Percentiles rank a stretch among this genome's conserved stretches.
Conservation (phyloP, 2,797 vertebrate genomes). For the Pyrocephalus nanus region DNA sequence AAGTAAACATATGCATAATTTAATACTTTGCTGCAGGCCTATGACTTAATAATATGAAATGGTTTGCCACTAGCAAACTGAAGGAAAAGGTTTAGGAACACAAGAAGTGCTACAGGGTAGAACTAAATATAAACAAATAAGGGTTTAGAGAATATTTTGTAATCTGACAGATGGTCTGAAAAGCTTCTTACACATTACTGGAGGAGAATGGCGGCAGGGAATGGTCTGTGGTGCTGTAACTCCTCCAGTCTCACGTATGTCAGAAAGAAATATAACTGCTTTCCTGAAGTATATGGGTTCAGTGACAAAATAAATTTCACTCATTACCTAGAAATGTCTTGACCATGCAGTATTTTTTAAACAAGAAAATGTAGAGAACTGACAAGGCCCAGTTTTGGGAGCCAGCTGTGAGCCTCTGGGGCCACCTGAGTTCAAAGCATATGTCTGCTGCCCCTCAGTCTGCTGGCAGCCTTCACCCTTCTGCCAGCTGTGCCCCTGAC, state of each 20-base stretch:
- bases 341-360: background rate
- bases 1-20: conserved; percentile 18
- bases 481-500: background rate
- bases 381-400: background rate
- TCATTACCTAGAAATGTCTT: background rate
- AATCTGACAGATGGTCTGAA: background rate
- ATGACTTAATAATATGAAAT: background rate
- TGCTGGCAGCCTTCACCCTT: background rate
- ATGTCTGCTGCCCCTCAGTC: background rate
- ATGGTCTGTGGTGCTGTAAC: background rate
- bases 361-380: background rate
- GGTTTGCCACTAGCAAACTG: background rate
- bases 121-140: background rate
- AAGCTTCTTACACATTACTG: background rate
- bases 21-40: background rate
- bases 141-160: background rate
- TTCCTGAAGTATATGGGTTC: background rate
- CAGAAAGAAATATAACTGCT: background rate
- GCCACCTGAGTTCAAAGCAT: background rate
- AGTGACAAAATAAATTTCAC: background rate
- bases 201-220: background rate
- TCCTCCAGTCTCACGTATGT: background rate
- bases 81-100: background rate
- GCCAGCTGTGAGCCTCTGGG: background rate
- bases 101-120: background rate